Evolutionary conservation across 2,797 vertebrate species (phyloP).

Genomic region (Danio jaintianensis): DNA sequence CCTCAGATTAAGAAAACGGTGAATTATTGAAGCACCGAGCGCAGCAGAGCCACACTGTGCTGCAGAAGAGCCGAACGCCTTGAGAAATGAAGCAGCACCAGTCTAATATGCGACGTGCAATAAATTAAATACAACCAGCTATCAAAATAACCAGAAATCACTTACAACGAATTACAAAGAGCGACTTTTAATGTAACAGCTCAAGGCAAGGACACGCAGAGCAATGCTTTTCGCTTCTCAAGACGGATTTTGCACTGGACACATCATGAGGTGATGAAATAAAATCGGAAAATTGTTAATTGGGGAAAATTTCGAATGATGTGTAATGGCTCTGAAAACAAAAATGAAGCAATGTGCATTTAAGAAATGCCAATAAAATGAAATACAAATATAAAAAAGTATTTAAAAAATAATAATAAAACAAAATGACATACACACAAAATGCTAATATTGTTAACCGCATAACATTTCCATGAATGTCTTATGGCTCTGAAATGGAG

Average conservation of each 20-base stretch:
- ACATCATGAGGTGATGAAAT: too few relatives aligned
- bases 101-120: slow-evolving; percentile 9
- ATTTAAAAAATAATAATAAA: too few relatives aligned
- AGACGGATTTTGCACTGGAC: neutral
- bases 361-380: too few relatives aligned
- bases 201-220: neutral
- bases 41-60: neutral
- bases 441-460: too few relatives aligned
- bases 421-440: too few relatives aligned
- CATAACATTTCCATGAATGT: too few relatives aligned
- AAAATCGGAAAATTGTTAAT: too few relatives aligned
- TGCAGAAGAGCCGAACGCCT: neutral
- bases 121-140: slow-evolving; percentile 35
- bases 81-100: neutral
- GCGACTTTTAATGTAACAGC: neutral
- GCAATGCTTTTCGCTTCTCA: neutral
- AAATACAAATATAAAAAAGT: too few relatives aligned
- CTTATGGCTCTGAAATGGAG: too few relatives aligned
- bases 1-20: slow-evolving; percentile 54
- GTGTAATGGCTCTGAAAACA: too few relatives aligned
- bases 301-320: too few relatives aligned
- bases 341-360: too few relatives aligned
- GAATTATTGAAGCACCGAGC: slow-evolving; percentile 52
- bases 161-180: slow-evolving; percentile 23
- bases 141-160: slow-evolving; percentile 12